phyloP scores from a whole-genome alignment of 2,113 vertebrate genomes.

The Gobius niger region DNA sequence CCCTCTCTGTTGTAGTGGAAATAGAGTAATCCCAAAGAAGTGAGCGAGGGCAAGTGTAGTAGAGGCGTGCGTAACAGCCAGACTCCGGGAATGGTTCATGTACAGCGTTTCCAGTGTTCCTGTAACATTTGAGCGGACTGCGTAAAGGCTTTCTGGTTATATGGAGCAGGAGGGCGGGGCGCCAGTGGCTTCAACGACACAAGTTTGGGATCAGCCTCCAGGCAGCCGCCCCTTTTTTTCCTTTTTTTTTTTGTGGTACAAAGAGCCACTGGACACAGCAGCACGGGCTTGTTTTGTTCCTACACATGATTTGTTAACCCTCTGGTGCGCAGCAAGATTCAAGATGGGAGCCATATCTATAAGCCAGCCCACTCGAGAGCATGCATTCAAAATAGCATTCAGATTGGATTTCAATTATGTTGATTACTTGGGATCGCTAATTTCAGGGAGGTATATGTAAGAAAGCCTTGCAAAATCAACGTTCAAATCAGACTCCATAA shows the following conservation, averaged over 20 bases:
- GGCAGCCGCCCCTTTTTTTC: slow-evolving; percentile 23
- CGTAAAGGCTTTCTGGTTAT: slow-evolving; percentile 73
- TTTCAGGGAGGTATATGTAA: too few relatives aligned
- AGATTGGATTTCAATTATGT: too few relatives aligned
- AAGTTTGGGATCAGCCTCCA: slow-evolving; percentile 68
- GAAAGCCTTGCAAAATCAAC: too few relatives aligned
- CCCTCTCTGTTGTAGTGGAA: not conserved
- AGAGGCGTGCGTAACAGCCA: slow-evolving; percentile 44
- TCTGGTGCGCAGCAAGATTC: not conserved
- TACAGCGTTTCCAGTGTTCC: slow-evolving; percentile 66
- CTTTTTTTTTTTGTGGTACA: slow-evolving; percentile 7
- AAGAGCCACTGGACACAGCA: slow-evolving; percentile 25
- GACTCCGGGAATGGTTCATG: slow-evolving; percentile 52
- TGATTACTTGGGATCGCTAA: too few relatives aligned
- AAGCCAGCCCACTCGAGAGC: not conserved
- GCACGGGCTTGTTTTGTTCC: slow-evolving; percentile 6
- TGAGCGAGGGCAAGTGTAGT: slow-evolving; percentile 31
- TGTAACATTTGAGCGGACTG: slow-evolving; percentile 66
- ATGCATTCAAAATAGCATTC: too few relatives aligned
- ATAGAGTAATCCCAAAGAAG: slow-evolving; percentile 7
- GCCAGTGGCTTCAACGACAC: slow-evolving; percentile 54
- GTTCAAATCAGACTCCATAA: too few relatives aligned
- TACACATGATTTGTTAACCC: not conserved
- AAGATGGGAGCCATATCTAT: not conserved
- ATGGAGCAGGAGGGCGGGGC: slow-evolving; percentile 76